These are phyloP conservation scores for Caenorhabditis sp. DNA, from an alignment of 2,888 invertebrate genomes.

Conservation along the genomic window DNA sequence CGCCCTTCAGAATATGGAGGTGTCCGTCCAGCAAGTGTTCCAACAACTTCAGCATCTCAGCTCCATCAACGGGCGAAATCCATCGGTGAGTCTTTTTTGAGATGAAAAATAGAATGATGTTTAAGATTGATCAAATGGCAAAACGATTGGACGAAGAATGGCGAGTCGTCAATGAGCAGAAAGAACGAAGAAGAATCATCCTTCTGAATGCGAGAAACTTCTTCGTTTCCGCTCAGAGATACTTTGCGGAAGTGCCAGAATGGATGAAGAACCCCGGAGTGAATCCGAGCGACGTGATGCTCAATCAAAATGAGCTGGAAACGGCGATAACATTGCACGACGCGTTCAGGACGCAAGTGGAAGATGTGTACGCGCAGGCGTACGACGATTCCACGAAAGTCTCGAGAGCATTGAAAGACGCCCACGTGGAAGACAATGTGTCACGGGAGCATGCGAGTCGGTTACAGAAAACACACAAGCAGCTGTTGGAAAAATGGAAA, in stretches of 20 bases:
- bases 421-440: slow-evolving; percentile 49
- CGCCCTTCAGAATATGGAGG: slow-evolving; percentile 57
- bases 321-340: slow-evolving; percentile 58
- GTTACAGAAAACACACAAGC: slow-evolving; percentile 58
- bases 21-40: slow-evolving; percentile 59
- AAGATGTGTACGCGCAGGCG: slow-evolving; percentile 60
- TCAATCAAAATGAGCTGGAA: slow-evolving; percentile 58
- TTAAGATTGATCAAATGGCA: slow-evolving; percentile 50
- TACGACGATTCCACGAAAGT: slow-evolving; percentile 49
- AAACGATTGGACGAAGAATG: slow-evolving; percentile 64
- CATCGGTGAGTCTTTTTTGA: slow-evolving; percentile 10
- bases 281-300: slow-evolving; percentile 61
- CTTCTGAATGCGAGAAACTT: slow-evolving; percentile 32
- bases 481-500: slow-evolving; percentile 59
- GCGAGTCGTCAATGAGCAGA: slow-evolving; percentile 51
- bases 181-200: slow-evolving; percentile 13
- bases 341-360: slow-evolving; percentile 52
- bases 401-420: slow-evolving; percentile 53
- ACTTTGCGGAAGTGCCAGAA: slow-evolving; percentile 61
- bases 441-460: slow-evolving; percentile 42
- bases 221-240: slow-evolving; percentile 56
- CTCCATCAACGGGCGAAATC: slow-evolving; percentile 6
- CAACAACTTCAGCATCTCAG: slow-evolving; percentile 13
- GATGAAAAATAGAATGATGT: background rate
- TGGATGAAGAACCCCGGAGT: slow-evolving; percentile 71